Evolutionary conservation across 2,888 invertebrate genomes (phyloP), one percentile per base, ranked within the genome.

Genomic region (Drepanosiphum platanoidis): DNA sequence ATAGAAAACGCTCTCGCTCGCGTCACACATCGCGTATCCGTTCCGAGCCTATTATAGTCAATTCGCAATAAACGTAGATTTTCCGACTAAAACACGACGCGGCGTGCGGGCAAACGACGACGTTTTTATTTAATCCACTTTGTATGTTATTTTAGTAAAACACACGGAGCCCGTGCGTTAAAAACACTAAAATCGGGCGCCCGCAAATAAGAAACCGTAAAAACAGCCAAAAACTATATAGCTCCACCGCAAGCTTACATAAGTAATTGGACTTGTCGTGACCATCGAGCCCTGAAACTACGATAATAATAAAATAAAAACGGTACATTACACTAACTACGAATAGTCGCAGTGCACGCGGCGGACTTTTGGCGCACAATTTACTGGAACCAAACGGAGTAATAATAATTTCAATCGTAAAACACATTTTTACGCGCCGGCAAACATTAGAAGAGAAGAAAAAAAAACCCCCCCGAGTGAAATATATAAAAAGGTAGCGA

Each of bases 271-370:
- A 74, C 32, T 30, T 42, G 30, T 52, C 46, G 32, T 46, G 46
- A 52, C 74, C 74, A 32, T 30, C 46, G 46, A 74, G 18, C 71
- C n/a, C 71, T 39, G 30, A 71, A 71, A 74, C 46, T 27, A 27
- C 72, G 32, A 46, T 46, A 74, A 72, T 72, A 72, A 46, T 74
- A 74, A 74, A 74, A 46, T 74, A 74, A 74, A 74, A 74, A 74
- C 32, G 46, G 32, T 30, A 46, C 72, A 42, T 30, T 74, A 18
- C 46, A 5, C 32, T 32, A 30, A 74, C 42, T 46, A 32, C 72
- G n/a, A 42, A 22, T 32, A 74, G 3, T 9, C 42, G 42, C 11
- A 13, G 42, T 42, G 42, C 8, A 42, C 7, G 42, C 11, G 8
- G 0, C 39, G 39, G 30, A 42, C 42, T 42, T 30, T 72, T 42